phyloP scores from a whole-genome alignment of 2,888 invertebrate genomes.

The Epsilonema sp. region DNA sequence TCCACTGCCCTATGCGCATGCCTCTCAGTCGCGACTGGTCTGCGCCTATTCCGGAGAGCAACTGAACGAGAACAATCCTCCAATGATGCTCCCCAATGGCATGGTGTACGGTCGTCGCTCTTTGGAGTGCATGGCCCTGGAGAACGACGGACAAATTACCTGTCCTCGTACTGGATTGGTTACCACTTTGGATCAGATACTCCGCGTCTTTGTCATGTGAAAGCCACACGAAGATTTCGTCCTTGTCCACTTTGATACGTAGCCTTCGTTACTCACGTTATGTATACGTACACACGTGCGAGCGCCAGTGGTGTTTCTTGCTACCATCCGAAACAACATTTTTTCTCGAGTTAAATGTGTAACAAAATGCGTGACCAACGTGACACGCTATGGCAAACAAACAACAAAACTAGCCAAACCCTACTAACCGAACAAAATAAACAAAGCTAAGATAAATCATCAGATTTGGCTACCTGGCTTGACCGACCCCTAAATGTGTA shows the following conservation, averaged over 20 bases:
- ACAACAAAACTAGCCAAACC: too few relatives aligned
- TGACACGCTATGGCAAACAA: too few relatives aligned
- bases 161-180: constrained; percentile 85
- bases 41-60: constrained; percentile 71
- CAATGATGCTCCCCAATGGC: constrained; percentile 95
- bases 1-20: constrained; percentile 69
- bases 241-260: background rate
- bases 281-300: too few relatives aligned
- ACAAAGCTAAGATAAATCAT: too few relatives aligned
- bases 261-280: too few relatives aligned
- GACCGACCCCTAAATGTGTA: too few relatives aligned
- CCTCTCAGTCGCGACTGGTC: constrained; percentile 78
- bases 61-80: constrained; percentile 89
- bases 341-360: too few relatives aligned
- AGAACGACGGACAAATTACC: constrained; percentile 70
- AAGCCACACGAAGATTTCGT: background rate
- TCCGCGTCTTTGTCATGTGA: constrained; percentile 94
- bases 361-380: too few relatives aligned
- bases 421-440: too few relatives aligned
- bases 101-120: constrained; percentile 55
- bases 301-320: too few relatives aligned
- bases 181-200: constrained; percentile 69
- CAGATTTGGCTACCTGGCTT: too few relatives aligned
- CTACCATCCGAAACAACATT: too few relatives aligned
- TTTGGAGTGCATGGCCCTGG: constrained; percentile 64